Evolutionary conservation across 2,797 vertebrate genomes (phyloP).

Genomic region (Chiloscyllium punctatum): DNA sequence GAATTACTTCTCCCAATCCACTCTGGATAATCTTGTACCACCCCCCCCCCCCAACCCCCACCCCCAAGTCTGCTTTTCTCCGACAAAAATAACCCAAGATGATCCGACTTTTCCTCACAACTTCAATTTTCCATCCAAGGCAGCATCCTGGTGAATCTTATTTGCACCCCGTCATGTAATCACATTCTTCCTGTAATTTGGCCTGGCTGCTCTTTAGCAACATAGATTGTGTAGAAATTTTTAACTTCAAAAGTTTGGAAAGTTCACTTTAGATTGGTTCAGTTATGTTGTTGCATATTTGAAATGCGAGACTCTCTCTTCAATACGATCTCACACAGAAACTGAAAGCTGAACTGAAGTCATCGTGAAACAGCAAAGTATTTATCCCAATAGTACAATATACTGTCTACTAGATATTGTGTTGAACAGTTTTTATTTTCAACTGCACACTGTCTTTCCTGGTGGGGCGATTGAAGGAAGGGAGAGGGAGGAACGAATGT

Average conservation of each 20-base stretch:
- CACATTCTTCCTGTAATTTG: no score
- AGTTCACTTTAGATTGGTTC: neutral
- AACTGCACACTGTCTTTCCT: neutral
- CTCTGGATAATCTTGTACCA: no score
- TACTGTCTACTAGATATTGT: neutral
- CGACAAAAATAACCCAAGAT: no score
- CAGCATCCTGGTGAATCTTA: no score
- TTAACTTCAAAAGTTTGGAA: conserved; percentile 5
- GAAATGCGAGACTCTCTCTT: neutral
- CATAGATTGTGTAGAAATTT: neutral
- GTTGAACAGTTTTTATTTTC: neutral
- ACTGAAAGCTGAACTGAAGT: neutral
- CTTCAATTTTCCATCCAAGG: no score
- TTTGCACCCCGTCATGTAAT: no score
- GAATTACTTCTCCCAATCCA: no score
- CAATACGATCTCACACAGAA: neutral
- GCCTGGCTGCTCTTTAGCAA: neutral
- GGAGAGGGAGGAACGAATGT: no score
- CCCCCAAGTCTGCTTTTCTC: no score
- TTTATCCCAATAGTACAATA: no score
- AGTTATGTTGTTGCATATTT: neutral
- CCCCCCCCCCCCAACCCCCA: no score
- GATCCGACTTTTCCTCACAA: no score
- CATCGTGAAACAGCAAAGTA: neutral
- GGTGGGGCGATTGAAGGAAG: neutral